Base-by-base conservation (phyloP, 2,797 vertebrate genomes). In the Carcharodon carcharias region DNA sequence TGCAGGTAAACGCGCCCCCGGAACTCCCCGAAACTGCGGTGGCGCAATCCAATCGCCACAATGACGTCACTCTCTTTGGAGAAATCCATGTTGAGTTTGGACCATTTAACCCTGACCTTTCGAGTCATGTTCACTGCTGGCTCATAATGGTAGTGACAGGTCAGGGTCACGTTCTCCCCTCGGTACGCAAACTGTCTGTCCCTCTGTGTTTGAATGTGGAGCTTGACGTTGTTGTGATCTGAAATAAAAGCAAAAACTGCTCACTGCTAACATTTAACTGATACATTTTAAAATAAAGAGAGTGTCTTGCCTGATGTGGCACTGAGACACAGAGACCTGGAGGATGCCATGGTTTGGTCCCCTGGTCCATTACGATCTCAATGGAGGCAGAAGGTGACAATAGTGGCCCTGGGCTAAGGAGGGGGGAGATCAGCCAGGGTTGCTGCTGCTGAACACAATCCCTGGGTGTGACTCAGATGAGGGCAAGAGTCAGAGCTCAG, bases 21-120 rank as follows among this genome's bases (percentile, higher is more conserved):
- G 97, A 98, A 99, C 96, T 97, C 97, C 56, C 99, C 99, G 0
- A 99, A 99, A 97, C 98, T 98, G 96, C 98, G 96, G 9, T 97
- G 97, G 3, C 97, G 98, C 80, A 97, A 97, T 96, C 99, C 99
- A 0, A 99, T 98, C 56, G 98, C 98, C 82, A 99, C 99, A 97
- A 99, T 97, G 63, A 99, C 98, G 0, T 99, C 98, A 3, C 97
- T 97, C 96, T 99, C 99, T 0, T 97, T 98, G 96, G 97, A 97
- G 71, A 98, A 98, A 1, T 97, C 97, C 0, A 98, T 97, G 0
- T 98, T 98, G 73, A 98, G 96, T 97, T 98, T 99, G 97, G 98
- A 98, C 99, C 99, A 99, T 85, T 99, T 99, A 97, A 99, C 98
- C 0, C 98, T 98, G 91, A 98, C 98, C 67, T 97, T 98, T 96